A percentile compares a stretch with the other conserved stretches of the same genome.
Evolutionary conservation across 2,888 invertebrate genomes (phyloP).

Genomic region (Lasioglossum villosulum): DNA sequence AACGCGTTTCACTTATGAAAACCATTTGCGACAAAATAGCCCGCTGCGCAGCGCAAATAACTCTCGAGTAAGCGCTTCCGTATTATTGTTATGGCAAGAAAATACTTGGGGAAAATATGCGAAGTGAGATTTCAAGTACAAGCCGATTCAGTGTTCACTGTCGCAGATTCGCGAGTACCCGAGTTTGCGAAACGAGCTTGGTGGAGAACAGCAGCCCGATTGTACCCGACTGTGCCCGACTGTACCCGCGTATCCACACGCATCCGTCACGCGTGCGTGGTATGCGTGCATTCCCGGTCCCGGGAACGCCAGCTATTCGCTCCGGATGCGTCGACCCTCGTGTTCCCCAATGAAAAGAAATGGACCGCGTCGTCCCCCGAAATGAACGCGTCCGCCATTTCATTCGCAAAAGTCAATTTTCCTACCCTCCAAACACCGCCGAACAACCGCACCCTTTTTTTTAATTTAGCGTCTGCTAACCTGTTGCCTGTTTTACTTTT

Average conservation of each 20-base stretch:
- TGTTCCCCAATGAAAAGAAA: conserved; percentile 26
- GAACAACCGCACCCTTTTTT: not conserved
- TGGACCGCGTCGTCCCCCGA: not conserved
- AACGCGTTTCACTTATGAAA: not conserved
- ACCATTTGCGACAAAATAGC: not conserved
- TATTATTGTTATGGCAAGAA: not conserved
- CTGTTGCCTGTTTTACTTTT: not conserved
- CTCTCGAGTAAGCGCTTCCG: not conserved
- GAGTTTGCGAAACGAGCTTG: not conserved
- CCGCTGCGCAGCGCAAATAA: not conserved
- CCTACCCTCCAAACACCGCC: not conserved
- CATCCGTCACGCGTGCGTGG: conserved; percentile 7
- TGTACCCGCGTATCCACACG: not conserved
- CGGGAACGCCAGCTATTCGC: conserved; percentile 52
- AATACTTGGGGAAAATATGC: not conserved
- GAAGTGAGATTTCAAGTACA: not conserved
- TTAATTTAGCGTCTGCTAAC: not conserved
- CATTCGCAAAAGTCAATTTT: not conserved
- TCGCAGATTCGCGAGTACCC: not conserved
- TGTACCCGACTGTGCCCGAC: not conserved
- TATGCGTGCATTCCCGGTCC: conserved; percentile 52
- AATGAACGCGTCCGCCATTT: conserved; percentile 9
- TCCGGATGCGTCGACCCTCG: conserved; percentile 41
- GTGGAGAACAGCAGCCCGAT: not conserved
- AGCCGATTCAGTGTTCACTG: not conserved